These are phyloP conservation scores for Phania funesta DNA, from an alignment of 2,888 invertebrate genomes.

Conservation along the genomic window DNA sequence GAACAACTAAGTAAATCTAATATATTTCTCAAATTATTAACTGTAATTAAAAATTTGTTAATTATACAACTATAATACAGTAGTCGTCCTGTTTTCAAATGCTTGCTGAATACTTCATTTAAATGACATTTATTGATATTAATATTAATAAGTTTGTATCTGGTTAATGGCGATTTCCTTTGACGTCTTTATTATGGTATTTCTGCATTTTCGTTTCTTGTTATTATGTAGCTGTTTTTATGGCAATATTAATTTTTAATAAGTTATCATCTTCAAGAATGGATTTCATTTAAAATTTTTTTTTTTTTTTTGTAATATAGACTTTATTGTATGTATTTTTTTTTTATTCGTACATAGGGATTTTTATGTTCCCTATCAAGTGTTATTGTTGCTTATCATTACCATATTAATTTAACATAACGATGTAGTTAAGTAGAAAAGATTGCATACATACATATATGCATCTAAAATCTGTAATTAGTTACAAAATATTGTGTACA, in stretches of 20 bases:
- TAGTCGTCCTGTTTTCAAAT: conserved; percentile 27
- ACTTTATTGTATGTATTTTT: no score
- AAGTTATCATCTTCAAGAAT: not conserved
- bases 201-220: conserved; percentile 47
- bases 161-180: conserved; percentile 29
- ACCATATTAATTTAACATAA: no score
- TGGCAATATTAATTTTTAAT: not conserved
- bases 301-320: not conserved
- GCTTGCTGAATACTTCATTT: not conserved
- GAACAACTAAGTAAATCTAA: conserved; percentile 52
- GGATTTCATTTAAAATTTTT: not conserved
- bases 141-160: no score
- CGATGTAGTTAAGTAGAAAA: no score
- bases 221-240: conserved; percentile 10
- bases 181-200: conserved; percentile 6
- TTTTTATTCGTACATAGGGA: no score
- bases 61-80: conserved; percentile 23
- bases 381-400: no score
- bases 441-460: no score
- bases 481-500: no score
- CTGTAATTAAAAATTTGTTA: conserved; percentile 18
- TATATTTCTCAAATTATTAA: conserved; percentile 36
- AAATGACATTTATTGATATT: no score
- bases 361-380: no score
- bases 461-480: no score